Evolutionary conservation across 2,113 vertebrate species (phyloP).

Genomic region (Brachypteracias leptosomus): DNA sequence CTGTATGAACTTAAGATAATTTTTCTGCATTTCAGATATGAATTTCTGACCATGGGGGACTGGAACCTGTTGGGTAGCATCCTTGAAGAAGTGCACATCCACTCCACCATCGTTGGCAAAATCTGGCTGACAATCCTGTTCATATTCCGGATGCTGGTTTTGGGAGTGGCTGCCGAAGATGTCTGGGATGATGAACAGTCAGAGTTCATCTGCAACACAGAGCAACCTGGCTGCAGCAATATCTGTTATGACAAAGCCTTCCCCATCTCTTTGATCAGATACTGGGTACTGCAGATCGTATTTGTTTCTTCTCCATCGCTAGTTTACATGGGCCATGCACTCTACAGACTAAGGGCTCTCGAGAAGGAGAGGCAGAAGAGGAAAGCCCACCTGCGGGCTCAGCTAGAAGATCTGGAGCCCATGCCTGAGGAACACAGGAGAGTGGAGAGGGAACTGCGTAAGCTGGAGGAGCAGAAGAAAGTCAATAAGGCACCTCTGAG

Average conservation of each 20-base stretch:
- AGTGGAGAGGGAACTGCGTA: slow-evolving; percentile 86
- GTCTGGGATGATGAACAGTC: slow-evolving; percentile 95
- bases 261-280: slow-evolving; percentile 92
- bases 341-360: slow-evolving; percentile 86
- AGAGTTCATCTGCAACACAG: slow-evolving; percentile 93
- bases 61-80: slow-evolving; percentile 93
- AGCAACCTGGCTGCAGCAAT: slow-evolving; percentile 92
- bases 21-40: slow-evolving; percentile 68
- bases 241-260: slow-evolving; percentile 95
- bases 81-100: slow-evolving; percentile 93
- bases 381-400: slow-evolving; percentile 82
- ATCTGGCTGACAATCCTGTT: slow-evolving; percentile 97
- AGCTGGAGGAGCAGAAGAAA: slow-evolving; percentile 90
- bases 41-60: slow-evolving; percentile 88
- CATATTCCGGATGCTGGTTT: slow-evolving; percentile 93
- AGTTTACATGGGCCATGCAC: slow-evolving; percentile 92
- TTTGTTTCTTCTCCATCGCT: slow-evolving; percentile 94
- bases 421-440: slow-evolving; percentile 81
- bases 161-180: slow-evolving; percentile 91
- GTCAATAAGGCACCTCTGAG: slow-evolving; percentile 91
- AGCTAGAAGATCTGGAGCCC: slow-evolving; percentile 82
- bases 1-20: neutral
- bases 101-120: slow-evolving; percentile 94
- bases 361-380: slow-evolving; percentile 89
- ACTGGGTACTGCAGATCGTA: slow-evolving; percentile 95